phyloP scores from a whole-genome alignment of 2,888 invertebrate genomes.

The Pammene aurita region DNA sequence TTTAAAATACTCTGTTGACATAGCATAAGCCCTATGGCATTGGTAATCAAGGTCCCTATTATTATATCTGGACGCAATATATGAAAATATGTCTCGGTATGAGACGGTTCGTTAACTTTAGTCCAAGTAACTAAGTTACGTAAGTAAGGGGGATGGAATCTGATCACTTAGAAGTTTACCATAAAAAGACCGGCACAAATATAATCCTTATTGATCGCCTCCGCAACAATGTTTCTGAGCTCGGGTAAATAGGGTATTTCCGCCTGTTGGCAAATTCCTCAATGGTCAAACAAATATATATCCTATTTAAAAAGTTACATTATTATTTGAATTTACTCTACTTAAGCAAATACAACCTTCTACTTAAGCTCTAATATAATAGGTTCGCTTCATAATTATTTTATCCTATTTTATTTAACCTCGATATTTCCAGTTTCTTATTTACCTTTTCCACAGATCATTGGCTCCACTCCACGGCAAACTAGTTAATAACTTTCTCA shows the following conservation, averaged over 20 bases:
- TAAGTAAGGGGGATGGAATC: constrained; percentile 57
- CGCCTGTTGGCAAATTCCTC: too few species aligned
- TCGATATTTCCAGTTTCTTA: constrained; percentile 20
- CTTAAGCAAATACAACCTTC: too few species aligned
- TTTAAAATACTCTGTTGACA: too few species aligned
- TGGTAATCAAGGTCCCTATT: too few species aligned
- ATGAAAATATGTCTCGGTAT: constrained; percentile 56
- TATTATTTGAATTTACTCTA: too few species aligned
- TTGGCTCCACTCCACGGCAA: constrained; percentile 18
- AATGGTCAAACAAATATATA: too few species aligned
- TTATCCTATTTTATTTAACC: constrained; percentile 12
- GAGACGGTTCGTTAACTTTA: constrained; percentile 68
- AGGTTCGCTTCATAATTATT: too few species aligned
- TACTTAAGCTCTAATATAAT: too few species aligned
- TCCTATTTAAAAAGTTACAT: too few species aligned
- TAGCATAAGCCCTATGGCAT: too few species aligned
- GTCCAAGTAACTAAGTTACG: constrained; percentile 62
- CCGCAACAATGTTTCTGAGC: constrained; percentile 21
- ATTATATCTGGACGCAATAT: constrained; percentile 53
- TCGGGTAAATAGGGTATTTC: neutral
- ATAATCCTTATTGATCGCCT: constrained; percentile 33
- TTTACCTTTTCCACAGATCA: constrained; percentile 31
- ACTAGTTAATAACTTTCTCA: constrained; percentile 29
- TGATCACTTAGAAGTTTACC: constrained; percentile 50
- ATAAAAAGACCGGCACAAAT: constrained; percentile 44